A percentile compares a stretch with the other conserved stretches of the same genome.
These are phyloP conservation scores for Oryzias sinensis DNA, from an alignment of 2,797 vertebrate species.

Conservation along the genomic window DNA sequence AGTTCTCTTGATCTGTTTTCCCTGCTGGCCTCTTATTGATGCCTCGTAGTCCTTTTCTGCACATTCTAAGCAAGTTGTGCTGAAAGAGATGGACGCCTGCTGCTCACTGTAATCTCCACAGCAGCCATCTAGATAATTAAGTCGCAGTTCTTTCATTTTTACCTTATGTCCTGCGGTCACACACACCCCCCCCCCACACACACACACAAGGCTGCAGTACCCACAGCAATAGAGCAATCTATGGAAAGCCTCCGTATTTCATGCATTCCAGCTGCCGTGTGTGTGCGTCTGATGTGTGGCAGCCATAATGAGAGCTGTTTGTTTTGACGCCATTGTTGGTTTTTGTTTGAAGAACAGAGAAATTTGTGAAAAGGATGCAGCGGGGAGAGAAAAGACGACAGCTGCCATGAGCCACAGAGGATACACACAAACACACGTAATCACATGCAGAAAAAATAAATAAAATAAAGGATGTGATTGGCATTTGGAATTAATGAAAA, in stretches of 20 bases:
- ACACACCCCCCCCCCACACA: not conserved
- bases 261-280: not conserved
- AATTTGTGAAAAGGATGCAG: slow-evolving; percentile 48
- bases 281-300: slow-evolving; percentile 9
- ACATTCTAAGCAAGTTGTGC: slow-evolving; percentile 43
- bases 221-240: not conserved
- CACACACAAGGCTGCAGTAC: slow-evolving; percentile 11
- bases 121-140: slow-evolving; percentile 75
- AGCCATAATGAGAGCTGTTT: slow-evolving; percentile 47
- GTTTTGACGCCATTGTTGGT: slow-evolving; percentile 60
- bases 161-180: not conserved
- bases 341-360: slow-evolving; percentile 60
- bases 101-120: slow-evolving; percentile 61
- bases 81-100: slow-evolving; percentile 69
- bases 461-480: slow-evolving; percentile 27
- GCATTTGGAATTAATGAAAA: slow-evolving; percentile 31
- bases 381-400: slow-evolving; percentile 52
- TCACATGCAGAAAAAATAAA: slow-evolving; percentile 3
- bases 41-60: not conserved
- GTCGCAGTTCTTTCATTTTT: slow-evolving; percentile 63
- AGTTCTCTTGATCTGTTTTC: slow-evolving; percentile 54
- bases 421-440: slow-evolving; percentile 27
- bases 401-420: slow-evolving; percentile 63
- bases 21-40: slow-evolving; percentile 10
- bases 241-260: not conserved